Conservation (phyloP, 2,113 vertebrate species). For the Chlorocebus sabaeus region DNA sequence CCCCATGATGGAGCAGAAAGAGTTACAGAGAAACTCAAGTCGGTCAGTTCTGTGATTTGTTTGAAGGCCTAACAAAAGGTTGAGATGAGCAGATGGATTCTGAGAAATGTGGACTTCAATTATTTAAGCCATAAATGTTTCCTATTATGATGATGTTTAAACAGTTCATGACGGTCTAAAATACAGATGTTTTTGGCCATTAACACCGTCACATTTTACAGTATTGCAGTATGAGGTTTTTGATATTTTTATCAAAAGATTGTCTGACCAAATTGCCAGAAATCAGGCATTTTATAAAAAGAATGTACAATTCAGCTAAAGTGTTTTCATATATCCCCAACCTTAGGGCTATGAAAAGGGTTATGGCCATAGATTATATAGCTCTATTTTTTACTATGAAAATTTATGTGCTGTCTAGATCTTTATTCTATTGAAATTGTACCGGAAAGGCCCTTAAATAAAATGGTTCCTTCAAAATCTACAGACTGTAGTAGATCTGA, state of each 20-base stretch:
- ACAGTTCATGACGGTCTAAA: constrained; percentile 28
- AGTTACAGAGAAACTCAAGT: background rate
- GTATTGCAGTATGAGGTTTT: constrained; percentile 47
- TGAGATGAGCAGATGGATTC: constrained; percentile 5
- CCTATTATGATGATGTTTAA: constrained; percentile 48
- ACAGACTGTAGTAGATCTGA: constrained; percentile 29
- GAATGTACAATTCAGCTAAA: constrained; percentile 23
- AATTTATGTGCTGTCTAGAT: constrained; percentile 66
- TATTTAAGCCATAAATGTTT: constrained; percentile 62
- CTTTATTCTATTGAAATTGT: constrained; percentile 71
- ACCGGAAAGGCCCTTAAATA: constrained; percentile 54
- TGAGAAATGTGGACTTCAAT: constrained; percentile 46
- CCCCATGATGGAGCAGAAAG: background rate
- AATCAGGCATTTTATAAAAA: constrained; percentile 59
- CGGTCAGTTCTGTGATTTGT: constrained; percentile 21
- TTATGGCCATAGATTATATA: constrained; percentile 43
- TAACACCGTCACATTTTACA: constrained; percentile 43
- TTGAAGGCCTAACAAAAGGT: constrained; percentile 47
- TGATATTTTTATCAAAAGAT: constrained; percentile 71
- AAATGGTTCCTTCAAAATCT: constrained; percentile 58
- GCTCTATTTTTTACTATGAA: constrained; percentile 63
- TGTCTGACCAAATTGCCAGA: constrained; percentile 62
- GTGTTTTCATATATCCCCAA: constrained; percentile 50
- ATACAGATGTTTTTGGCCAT: constrained; percentile 31
- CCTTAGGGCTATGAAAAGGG: constrained; percentile 44